Evolutionary conservation across 1,140 invertebrate genomes (phyloP).

Genomic region (Drosophila tani): DNA sequence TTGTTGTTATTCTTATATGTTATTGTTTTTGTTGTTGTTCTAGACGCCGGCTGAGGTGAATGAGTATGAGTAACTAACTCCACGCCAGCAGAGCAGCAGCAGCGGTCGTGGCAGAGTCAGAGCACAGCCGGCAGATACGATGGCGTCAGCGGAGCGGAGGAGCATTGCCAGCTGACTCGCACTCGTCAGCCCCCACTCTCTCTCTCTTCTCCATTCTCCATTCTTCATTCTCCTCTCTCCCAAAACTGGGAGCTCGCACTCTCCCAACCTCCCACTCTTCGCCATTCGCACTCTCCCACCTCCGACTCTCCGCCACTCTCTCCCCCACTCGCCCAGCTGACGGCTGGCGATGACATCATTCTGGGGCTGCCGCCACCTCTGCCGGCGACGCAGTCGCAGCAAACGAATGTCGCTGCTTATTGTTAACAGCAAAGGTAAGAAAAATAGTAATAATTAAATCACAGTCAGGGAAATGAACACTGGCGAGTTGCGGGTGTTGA

Average conservation of each 20-base stretch:
- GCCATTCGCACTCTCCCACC: constrained; percentile 4
- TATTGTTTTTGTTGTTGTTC: background rate
- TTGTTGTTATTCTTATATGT: background rate
- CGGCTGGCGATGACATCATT: constrained; percentile 55
- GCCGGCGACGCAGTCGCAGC: constrained; percentile 30
- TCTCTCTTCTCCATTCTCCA: constrained; percentile 4
- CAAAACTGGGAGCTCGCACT: constrained; percentile 4
- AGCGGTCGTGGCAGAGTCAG: constrained; percentile 19
- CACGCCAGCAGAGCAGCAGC: constrained; percentile 17
- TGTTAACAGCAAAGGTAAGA: background rate
- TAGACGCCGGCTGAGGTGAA: constrained; percentile 22
- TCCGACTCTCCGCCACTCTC: constrained; percentile 15
- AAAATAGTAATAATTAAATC: background rate
- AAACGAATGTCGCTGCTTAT: background rate
- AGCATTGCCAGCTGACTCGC: constrained; percentile 59
- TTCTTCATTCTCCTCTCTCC: constrained; percentile 6
- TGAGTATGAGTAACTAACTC: constrained; percentile 55
- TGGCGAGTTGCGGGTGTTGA: background rate
- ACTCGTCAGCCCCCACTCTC: constrained; percentile 13
- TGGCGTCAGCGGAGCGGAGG: constrained; percentile 73
- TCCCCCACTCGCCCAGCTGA: constrained; percentile 39
- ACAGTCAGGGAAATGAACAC: background rate
- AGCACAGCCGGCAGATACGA: constrained; percentile 42
- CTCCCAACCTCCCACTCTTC: constrained; percentile 10
- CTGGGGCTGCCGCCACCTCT: constrained; percentile 29